Conservation (phyloP, 2,888 invertebrate genomes). For the Lasius fuliginosus region DNA sequence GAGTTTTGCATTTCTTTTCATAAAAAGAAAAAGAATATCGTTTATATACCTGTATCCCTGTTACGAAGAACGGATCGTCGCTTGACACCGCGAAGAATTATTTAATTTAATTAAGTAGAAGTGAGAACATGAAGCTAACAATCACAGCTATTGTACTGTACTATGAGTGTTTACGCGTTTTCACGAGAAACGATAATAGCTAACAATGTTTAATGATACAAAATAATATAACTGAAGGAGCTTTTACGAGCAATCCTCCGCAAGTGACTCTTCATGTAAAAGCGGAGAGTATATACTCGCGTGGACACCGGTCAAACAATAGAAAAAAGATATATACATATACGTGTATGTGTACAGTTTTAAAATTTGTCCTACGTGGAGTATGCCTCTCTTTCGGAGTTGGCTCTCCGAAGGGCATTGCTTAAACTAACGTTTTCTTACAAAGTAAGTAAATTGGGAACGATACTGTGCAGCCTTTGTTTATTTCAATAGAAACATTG, state of each 20-base stretch:
- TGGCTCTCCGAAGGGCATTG: constrained; percentile 38
- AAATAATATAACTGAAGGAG: constrained; percentile 53
- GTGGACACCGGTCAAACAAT: constrained; percentile 51
- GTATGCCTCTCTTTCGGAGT: constrained; percentile 38
- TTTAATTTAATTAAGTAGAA: constrained; percentile 72
- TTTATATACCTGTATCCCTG: neutral
- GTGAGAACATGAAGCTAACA: constrained; percentile 80
- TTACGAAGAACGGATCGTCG: constrained; percentile 35
- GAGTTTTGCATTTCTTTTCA: neutral
- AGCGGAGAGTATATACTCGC: neutral
- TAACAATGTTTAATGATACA: constrained; percentile 48
- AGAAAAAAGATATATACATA: constrained; percentile 60
- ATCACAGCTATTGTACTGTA: constrained; percentile 85
- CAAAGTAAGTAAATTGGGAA: constrained; percentile 25
- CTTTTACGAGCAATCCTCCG: constrained; percentile 45
- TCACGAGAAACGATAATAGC: constrained; percentile 63
- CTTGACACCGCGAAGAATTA: constrained; percentile 57
- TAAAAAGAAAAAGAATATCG: neutral
- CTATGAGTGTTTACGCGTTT: constrained; percentile 65
- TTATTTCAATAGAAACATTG: constrained; percentile 14
- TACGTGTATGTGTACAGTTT: constrained; percentile 57
- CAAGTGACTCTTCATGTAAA: constrained; percentile 21
- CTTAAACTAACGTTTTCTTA: constrained; percentile 51
- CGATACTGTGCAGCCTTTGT: constrained; percentile 16
- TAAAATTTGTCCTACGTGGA: constrained; percentile 69